phyloP scores from a whole-genome alignment of 1,140 invertebrate genomes.

The Ganaspis sp. region DNA sequence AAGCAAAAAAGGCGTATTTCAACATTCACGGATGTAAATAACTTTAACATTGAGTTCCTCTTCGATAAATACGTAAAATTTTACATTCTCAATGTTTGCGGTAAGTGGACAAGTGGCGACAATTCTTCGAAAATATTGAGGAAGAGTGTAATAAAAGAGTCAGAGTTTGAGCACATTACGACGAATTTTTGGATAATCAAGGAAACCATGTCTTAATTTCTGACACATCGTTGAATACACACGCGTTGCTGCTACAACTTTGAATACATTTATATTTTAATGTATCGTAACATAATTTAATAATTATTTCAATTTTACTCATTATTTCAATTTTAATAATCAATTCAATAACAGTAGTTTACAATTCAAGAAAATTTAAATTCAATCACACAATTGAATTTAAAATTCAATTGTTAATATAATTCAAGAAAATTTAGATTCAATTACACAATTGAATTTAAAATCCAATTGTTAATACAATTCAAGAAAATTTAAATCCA shows the following conservation, averaged over 20 bases:
- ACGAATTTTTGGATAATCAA: background rate
- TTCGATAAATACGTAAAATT: background rate
- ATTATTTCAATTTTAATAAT: background rate
- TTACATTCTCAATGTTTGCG: background rate
- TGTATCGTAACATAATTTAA: no score
- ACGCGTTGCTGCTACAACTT: background rate
- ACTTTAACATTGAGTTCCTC: background rate
- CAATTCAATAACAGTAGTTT: no score
- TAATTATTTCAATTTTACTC: background rate
- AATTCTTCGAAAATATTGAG: conserved; percentile 3
- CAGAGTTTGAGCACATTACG: background rate
- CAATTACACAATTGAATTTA: no score
- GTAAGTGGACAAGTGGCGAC: background rate
- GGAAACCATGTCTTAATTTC: background rate
- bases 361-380: no score
- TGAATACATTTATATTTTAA: background rate
- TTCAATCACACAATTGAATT: no score
- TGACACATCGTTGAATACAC: background rate
- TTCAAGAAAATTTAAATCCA: no score
- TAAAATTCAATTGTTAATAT: no score
- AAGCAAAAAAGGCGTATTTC: background rate
- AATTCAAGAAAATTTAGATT: no score
- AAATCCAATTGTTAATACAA: no score
- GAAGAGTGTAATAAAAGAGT: background rate
- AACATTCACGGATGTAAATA: background rate